Base-by-base conservation (phyloP, 2,888 invertebrate species). In the Thymelicus acteon region DNA sequence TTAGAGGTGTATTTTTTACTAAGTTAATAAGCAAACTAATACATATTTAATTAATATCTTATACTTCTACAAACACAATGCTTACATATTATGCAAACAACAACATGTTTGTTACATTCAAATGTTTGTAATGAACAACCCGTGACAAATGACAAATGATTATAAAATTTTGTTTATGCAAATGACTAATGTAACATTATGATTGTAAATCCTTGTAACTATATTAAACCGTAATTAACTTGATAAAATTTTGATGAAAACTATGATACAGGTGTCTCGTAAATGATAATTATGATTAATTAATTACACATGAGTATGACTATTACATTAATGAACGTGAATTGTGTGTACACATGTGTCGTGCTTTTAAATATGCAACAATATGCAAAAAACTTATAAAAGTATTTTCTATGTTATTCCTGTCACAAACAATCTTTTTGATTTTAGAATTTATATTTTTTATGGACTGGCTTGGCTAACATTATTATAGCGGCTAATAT, bases 301-400 rank as follows among this genome's bases (percentile, higher is more conserved):
- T 24, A 57, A 31, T 31, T 31, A 31, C 5, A 57, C 0, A 57
- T 57, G 57, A 31, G 13, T 19, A 19, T 19, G 0, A 24, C 0
- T n/a, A n/a, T 57, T 57, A 57, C 13, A 57, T 31, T 8, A 31
- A 57, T 31, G 60, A 60, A 52, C 19, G 49, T 52, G 49, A 15
- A 52, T 8, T 19, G 49, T 6, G 19, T 39, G 60, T 73, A 72
- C 75, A 73, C 76, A 74, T 75, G 75, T 75, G 74, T 60, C 70
- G 60, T 74, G 63, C 47, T 39, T 39, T 64, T n/a, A 57, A 60
- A 71, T 19, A 15, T 49, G 10, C 1, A 44, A 44, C 0, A 10
- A 0, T 10, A n/a, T n/a, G n/a, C n/a, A n/a, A n/a, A n/a, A n/a
- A n/a, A n/a, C n/a, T 7, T 40, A 31, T 31, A 31, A 31, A 0